Base-by-base conservation (phyloP, 2,888 invertebrate species). In the Mesorhabditis spiculigera region DNA sequence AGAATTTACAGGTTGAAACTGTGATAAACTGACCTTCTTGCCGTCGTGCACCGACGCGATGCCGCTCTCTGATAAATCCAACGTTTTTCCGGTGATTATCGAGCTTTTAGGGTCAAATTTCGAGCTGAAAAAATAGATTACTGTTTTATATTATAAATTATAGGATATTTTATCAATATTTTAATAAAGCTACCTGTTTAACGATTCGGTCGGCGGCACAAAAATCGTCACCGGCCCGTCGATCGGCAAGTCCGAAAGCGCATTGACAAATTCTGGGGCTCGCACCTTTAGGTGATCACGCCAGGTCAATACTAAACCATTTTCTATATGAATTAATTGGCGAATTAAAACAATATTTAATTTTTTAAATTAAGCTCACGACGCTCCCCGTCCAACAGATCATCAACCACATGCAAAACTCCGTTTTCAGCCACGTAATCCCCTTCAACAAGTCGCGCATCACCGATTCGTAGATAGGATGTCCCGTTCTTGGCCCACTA, bases 381-480 rank as follows among this genome's bases (percentile, higher is more conserved):
- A 13, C n/a, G 58, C n/a, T 50, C 10, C 3, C 10, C 10, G 58
- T 50, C 10, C 8, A 50, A 13, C 10, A 50, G n/a, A 50, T 50
- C 10, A 50, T 50, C 58, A n/a, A 50, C n/a, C n/a, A 50, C 10
- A 50, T 50, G 58, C 8, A 50, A 13, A 1, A 50, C 58, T 3
- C 58, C 58, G n/a, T 50, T 50, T 10, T 50, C 58, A n/a, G 58
- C 58, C 58, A 50, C 58, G n/a, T 13, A n/a, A 50, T 50, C n/a
- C n/a, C 58, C 58, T n/a, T 50, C 58, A 13, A 13, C n/a, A 2
- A 50, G 8, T 50, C 58, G 58, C 8, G 58, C 58, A 50, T 50
- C 58, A 50, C 58, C 58, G n/a, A 50, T 10, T 13, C 58, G 58
- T n/a, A 50, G 10, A 50, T 50, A 50, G 58, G 58, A 50, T 2